Base-by-base conservation (phyloP, 2,113 vertebrate species). In the Caloenas nicobarica region DNA sequence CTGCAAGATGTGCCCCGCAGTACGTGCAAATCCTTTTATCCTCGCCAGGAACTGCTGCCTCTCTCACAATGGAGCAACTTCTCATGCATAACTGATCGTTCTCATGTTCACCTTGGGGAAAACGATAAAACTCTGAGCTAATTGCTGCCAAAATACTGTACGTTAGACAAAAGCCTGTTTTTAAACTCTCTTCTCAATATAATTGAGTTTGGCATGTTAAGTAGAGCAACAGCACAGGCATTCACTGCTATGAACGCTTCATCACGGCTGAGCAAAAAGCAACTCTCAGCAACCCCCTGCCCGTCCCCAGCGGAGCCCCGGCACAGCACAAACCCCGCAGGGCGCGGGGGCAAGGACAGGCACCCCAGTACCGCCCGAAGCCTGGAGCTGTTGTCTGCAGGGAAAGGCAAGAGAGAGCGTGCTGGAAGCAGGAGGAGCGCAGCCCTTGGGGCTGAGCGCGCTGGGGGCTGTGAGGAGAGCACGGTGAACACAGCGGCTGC, bases 381-480 rank as follows among this genome's bases (percentile, higher is more conserved):
- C 21, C 0, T 19, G 29, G 54, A 50, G 36, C 33, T 10, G 8
- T 3, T 40, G 25, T 33, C 58, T 53, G 58, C 0, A 0, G 29
- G 13, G 24, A 54, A 53, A 58, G 25, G 68, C 4, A 10, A 40
- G 51, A 48, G 11, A 28, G 53, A 57, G 60, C 42, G 36, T 6
- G 36, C 64, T 16, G 77, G 53, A 53, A 64, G 48, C 18, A 29
- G 31, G 15, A 44, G n/a, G 21, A 68, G 42, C 42, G 42, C 42
- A 7, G 42, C 42, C 42, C 42, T 7, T 3, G 42, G 42, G 38
- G 9, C 38, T 11, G 11, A 11, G 9, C 38, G 38, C 38, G 11
- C 38, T 8, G 38, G 6, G 33, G 58, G 53, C 69, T 64, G 54
- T 1, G 19, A n/a, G 68, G 18, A 64, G 13, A 51, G 29, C 0